phyloP scores from a whole-genome alignment of 1,140 invertebrate genomes.

The Lucilia cuprina region DNA sequence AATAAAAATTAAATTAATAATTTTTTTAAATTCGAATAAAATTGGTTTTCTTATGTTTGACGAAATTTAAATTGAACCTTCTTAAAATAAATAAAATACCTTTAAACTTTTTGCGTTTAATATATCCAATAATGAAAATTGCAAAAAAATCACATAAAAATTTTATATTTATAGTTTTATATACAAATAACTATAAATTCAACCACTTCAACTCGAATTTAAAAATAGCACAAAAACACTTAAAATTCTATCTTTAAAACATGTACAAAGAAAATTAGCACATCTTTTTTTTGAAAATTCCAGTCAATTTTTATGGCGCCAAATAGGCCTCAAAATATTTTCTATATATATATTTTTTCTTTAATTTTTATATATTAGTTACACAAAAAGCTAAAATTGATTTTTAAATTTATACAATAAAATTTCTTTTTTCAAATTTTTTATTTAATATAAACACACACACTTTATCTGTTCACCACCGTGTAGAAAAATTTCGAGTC shows the following conservation, averaged over 20 bases:
- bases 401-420: neutral
- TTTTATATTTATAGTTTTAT: no score
- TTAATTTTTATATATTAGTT: neutral
- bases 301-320: neutral
- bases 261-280: neutral
- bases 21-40: no score
- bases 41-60: no score
- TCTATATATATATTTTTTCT: neutral
- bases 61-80: no score
- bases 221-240: neutral
- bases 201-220: neutral
- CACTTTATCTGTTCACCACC: neutral
- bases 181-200: neutral
- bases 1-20: no score
- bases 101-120: no score
- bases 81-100: no score
- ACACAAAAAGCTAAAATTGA: neutral
- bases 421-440: neutral
- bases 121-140: no score
- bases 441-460: neutral
- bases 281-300: neutral
- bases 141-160: no score
- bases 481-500: neutral
- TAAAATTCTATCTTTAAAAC: neutral
- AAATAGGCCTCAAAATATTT: neutral